Evolutionary conservation across 2,797 vertebrate genomes (phyloP), one percentile per base, ranked within the genome.

Genomic region (Micropoecilia bifurca): DNA sequence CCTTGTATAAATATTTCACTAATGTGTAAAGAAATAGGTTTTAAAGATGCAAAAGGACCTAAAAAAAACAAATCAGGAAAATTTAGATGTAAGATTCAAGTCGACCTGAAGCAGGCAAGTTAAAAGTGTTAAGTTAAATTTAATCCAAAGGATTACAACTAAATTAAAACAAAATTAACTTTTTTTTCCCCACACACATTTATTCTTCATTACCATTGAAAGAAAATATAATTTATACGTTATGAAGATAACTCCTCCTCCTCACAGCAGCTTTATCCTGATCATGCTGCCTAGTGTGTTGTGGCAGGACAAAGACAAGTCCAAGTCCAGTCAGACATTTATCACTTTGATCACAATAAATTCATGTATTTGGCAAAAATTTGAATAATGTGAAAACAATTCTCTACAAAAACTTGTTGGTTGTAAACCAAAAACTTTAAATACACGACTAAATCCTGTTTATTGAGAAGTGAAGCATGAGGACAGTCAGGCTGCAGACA

Each of bases 401-500:
- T 69, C 4, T 43, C 39, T n/a, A 25, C 39, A 69, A 41, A 69
- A 43, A n/a, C 18, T 36, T 33, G 6, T 2, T 63, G 30, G 16
- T 12, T 66, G 3, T 39, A 8, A 66, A 22, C 33, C 9, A 13
- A 25, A 68, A 41, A 10, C 36, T 12, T 39, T 25, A 41, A 68
- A 41, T 12, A 10, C 1, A 18, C 1, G 30, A 63, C 6, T 6
- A 68, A 39, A 69, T 43, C 66, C 2, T 45, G 7, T 1, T 41
- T n/a, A 28, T 7, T 46, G 25, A 71, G 41, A 71, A 69, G 39
- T 43, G 5, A 43, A n/a, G 39, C 20, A n/a, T 12, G 39, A 25
- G 4, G 41, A 45, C 66, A 43, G 36, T 68, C 63, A 68, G 20
- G 18, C 28, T n/a, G 28, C 0, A 0, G 43, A 69, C 16, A 16